Percentiles rank a stretch among this genome's conserved stretches.
These are phyloP conservation scores for Amblyopsis hoosieri DNA, from an alignment of 2,797 vertebrate species.

Conservation along the genomic window DNA sequence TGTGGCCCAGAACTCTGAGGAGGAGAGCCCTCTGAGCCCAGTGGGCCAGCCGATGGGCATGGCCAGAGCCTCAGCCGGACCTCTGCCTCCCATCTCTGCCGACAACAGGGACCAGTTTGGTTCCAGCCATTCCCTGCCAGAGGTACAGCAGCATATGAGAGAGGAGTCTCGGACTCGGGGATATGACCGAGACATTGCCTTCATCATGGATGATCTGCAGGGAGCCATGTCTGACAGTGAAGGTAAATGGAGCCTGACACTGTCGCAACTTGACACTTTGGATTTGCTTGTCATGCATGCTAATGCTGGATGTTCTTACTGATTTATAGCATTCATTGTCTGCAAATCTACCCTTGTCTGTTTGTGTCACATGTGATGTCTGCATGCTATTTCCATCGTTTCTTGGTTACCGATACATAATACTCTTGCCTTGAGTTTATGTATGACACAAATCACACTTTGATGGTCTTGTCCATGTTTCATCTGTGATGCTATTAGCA, in stretches of 20 bases:
- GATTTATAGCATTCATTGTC: conserved; percentile 70
- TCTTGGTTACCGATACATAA: conserved; percentile 66
- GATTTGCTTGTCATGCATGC: conserved; percentile 89
- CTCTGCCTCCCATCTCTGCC: conserved; percentile 97
- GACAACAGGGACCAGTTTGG: conserved; percentile 98
- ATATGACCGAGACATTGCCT: conserved; percentile 97
- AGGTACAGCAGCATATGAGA: conserved; percentile 99
- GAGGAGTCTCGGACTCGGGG: conserved; percentile 95
- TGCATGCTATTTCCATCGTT: conserved; percentile 60
- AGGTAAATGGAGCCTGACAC: conserved; percentile 93
- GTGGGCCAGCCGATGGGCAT: conserved; percentile 99
- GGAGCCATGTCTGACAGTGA: conserved; percentile 99
- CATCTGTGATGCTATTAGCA: conserved; percentile 56
- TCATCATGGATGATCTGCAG: conserved; percentile 99
- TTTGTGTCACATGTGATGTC: conserved; percentile 50
- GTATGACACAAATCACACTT: conserved; percentile 50
- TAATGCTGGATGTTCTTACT: conserved; percentile 77
- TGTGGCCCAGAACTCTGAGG: conserved; percentile 98
- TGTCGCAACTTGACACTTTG: conserved; percentile 79
- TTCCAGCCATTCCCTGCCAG: conserved; percentile 97
- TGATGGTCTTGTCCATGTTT: conserved; percentile 40
- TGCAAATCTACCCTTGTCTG: conserved; percentile 52
- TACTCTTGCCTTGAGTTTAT: conserved; percentile 61
- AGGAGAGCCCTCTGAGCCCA: conserved; percentile 97
- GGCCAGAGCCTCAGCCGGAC: conserved; percentile 97